Evolutionary conservation across 2,888 invertebrate species (phyloP), one percentile per base, ranked within the genome.

Genomic region (Cynaeus angustus): DNA sequence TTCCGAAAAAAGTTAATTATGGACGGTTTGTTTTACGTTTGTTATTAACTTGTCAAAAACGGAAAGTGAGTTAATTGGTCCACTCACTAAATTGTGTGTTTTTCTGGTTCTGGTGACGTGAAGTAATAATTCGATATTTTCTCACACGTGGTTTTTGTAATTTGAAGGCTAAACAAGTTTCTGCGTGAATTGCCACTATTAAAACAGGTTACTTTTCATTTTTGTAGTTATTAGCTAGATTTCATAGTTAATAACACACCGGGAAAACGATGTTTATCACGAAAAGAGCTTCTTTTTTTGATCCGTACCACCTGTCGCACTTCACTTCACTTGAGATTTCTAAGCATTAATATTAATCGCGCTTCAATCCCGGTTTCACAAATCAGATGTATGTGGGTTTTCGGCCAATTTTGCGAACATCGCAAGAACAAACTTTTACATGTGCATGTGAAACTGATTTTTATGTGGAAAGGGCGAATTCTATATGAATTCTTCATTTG

Each of bases 311-410:
- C 48, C 14, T n/a, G 48, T 21, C 13, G 21, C 48, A 8, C 21
- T 33, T 13, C 33, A 16, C 14, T 9, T 37, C 41, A 10, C 21
- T 10, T 1, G 12, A 45, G 13, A 10, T 26, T 43, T 58, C 45
- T 33, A 33, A 2, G 9, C 43, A 58, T 58, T 28, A 58, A 41
- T 41, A 58, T 43, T 41, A 58, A 58, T 58, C 58, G 26, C 10
- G 21, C 43, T 10, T 37, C 55, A 30, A 38, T 38, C 21, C 10
- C 55, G 38, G 55, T 55, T 55, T 55, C 30, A 16, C 38, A 41
- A 38, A n/a, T 38, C 30, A 52, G n/a, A 13, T 30, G 30, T 58
- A 59, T 59, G 33, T 59, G 45, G 59, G 59, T 59, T 59, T 59
- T 45, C n/a, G 46, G 59, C 26, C 14, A 59, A 7, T 37, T 33